These are phyloP conservation scores for Pasiphila rectangulata DNA, from an alignment of 2,888 invertebrate species.

Conservation along the genomic window DNA sequence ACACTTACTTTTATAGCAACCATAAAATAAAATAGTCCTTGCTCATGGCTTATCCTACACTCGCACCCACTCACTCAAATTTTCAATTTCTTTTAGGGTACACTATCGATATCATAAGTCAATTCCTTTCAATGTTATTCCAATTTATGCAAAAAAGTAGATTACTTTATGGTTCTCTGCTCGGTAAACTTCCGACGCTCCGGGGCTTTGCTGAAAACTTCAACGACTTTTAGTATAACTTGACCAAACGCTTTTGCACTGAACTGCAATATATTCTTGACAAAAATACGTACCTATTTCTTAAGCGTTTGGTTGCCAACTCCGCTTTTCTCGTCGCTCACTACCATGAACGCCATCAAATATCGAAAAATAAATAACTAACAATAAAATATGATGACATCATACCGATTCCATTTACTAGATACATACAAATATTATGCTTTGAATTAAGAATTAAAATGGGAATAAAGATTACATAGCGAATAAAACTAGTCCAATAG, in stretches of 20 bases:
- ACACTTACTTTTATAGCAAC: constrained; percentile 47
- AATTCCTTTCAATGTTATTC: constrained; percentile 21
- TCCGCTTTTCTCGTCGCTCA: background rate
- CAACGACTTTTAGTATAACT: constrained; percentile 4
- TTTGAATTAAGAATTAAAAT: background rate
- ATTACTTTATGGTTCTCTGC: constrained; percentile 11
- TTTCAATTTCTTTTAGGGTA: constrained; percentile 38
- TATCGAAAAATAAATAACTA: background rate
- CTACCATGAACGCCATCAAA: too few relatives aligned
- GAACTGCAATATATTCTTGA: constrained; percentile 13
- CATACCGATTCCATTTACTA: background rate
- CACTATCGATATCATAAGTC: constrained; percentile 28
- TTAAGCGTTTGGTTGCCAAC: background rate
- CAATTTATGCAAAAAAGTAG: constrained; percentile 16
- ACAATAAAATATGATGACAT: too few relatives aligned
- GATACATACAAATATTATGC: background rate
- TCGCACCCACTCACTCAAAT: constrained; percentile 42
- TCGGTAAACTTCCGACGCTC: constrained; percentile 7
- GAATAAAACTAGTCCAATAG: constrained; percentile 8
- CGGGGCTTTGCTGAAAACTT: constrained; percentile 6
- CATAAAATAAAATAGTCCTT: constrained; percentile 53
- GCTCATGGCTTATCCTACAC: constrained; percentile 47
- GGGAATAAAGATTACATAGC: background rate
- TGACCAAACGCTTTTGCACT: constrained; percentile 12
- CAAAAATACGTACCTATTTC: constrained; percentile 8